Percentiles rank a stretch among this genome's conserved stretches.
Conservation (phyloP, 2,797 vertebrate genomes). For the Morelia viridis region DNA sequence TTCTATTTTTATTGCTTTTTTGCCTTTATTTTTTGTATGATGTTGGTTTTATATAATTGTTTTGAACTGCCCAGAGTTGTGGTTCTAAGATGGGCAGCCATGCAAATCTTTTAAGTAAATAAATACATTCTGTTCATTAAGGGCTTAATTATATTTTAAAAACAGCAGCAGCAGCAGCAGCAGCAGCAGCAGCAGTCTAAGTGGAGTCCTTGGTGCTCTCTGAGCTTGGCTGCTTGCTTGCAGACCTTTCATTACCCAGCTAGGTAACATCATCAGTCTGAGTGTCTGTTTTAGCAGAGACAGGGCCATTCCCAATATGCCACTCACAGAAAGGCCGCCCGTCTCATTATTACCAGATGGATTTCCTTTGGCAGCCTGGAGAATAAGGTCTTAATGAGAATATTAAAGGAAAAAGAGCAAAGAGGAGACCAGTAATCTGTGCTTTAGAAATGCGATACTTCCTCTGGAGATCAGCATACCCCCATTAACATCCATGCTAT, state of each 20-base stretch:
- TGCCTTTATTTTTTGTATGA: not conserved
- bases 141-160: not conserved
- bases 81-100: not conserved
- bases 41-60: not conserved
- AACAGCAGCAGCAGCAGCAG: not conserved
- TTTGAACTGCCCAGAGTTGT: not conserved
- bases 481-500: too few species aligned
- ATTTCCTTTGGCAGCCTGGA: not conserved
- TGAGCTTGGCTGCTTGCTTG: not conserved
- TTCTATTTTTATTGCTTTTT: not conserved
- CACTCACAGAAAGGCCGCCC: not conserved
- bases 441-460: not conserved
- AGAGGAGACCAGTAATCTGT: not conserved
- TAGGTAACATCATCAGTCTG: not conserved
- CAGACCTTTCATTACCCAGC: not conserved
- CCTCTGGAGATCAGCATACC: not conserved
- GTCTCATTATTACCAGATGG: not conserved
- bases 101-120: not conserved
- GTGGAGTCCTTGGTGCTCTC: not conserved
- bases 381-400: not conserved
- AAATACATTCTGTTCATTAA: not conserved
- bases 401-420: not conserved
- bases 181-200: too few species aligned
- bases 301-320: not conserved
- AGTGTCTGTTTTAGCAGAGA: not conserved